phyloP scores from a whole-genome alignment of 2,113 vertebrate species.

The Psittacula cyanocephala region DNA sequence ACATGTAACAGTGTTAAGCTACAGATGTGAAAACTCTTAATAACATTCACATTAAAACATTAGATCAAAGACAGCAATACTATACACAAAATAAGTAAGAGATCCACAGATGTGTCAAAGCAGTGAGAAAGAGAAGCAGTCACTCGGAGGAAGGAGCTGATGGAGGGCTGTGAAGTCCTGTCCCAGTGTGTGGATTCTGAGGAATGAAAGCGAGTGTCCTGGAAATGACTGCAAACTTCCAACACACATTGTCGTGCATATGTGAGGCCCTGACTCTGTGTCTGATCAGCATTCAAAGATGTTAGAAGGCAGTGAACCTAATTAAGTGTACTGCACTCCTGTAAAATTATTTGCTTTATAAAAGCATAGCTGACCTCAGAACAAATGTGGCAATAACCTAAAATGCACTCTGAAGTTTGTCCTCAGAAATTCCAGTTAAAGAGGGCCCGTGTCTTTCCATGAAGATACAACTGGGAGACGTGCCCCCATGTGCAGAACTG shows the following conservation, averaged over 20 bases:
- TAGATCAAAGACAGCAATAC: background rate
- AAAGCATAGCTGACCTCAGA: background rate
- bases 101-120: background rate
- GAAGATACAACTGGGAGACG: background rate
- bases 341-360: background rate
- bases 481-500: background rate
- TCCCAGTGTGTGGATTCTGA: background rate
- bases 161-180: background rate
- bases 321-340: background rate
- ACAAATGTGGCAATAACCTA: background rate
- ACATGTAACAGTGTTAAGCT: background rate
- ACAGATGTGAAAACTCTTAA: background rate
- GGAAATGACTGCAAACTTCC: background rate
- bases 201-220: background rate
- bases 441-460: background rate
- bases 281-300: background rate
- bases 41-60: background rate
- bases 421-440: background rate
- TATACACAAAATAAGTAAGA: background rate
- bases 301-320: background rate
- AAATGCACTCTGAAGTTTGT: background rate
- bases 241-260: accelerated
- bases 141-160: background rate
- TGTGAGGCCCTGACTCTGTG: accelerated
- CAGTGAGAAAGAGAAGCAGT: background rate